Evolutionary conservation across 2,797 vertebrate genomes (phyloP).

Genomic region (Valencia hispanica): DNA sequence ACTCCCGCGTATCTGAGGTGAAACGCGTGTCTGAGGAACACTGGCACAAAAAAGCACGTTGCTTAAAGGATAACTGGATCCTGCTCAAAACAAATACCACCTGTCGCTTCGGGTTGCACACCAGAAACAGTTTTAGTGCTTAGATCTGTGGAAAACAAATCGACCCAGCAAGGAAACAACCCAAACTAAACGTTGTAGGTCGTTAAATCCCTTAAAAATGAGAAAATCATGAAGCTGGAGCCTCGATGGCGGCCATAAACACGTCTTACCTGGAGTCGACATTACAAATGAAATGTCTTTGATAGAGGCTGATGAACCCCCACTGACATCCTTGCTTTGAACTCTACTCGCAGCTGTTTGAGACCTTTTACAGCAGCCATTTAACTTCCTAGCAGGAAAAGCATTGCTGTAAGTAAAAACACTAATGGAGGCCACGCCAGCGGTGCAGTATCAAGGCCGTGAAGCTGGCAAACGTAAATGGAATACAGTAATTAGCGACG

Average conservation of each 20-base stretch:
- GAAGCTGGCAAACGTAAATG: constrained; percentile 11
- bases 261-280: constrained; percentile 10
- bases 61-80: too few relatives aligned
- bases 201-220: background rate
- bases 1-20: background rate
- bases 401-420: constrained; percentile 15
- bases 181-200: background rate
- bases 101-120: background rate
- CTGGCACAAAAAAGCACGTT: background rate
- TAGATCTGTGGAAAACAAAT: background rate
- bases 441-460: background rate
- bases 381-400: constrained; percentile 18
- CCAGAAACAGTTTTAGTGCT: background rate
- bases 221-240: constrained; percentile 5
- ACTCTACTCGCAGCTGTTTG: constrained; percentile 8
- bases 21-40: background rate
- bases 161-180: background rate
- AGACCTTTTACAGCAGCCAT: constrained; percentile 14
- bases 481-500: constrained; percentile 33
- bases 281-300: constrained; percentile 35
- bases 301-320: constrained; percentile 10
- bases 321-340: constrained; percentile 21
- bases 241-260: constrained; percentile 8
- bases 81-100: too few relatives aligned
- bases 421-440: constrained; percentile 19